Evolutionary conservation across 2,113 vertebrate species (phyloP).

Genomic region (Sprattus sprattus): DNA sequence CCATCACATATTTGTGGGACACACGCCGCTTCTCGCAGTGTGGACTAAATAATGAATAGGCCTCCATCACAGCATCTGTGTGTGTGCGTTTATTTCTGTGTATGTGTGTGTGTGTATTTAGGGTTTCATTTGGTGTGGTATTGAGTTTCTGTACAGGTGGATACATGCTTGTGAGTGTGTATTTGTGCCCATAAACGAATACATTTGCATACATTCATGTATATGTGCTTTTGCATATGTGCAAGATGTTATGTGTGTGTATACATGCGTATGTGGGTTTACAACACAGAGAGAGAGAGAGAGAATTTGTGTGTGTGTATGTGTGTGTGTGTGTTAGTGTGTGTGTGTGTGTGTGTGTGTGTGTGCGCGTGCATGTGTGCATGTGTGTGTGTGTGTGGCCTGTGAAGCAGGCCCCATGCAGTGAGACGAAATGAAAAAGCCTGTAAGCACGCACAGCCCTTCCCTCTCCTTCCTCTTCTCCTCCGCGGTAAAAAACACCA

Average conservation of each 20-base stretch:
- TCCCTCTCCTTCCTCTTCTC: no score
- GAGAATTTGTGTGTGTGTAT: no score
- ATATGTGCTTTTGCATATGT: neutral
- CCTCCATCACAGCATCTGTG: neutral
- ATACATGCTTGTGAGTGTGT: neutral
- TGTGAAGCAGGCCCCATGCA: neutral
- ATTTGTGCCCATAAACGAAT: neutral
- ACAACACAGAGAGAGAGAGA: neutral
- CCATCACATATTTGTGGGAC: conserved; percentile 45
- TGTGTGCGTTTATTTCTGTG: neutral
- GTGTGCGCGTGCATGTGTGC: neutral
- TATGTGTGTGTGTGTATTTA: neutral
- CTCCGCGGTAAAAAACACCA: neutral
- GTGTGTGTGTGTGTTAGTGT: neutral
- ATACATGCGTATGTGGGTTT: neutral
- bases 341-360: no score
- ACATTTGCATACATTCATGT: neutral
- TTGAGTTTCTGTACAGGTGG: neutral
- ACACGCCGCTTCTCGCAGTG: conserved; percentile 28
- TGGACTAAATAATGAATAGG: conserved; percentile 42
- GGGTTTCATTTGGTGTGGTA: neutral
- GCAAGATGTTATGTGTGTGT: neutral
- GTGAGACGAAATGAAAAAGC: neutral
- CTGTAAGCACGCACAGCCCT: neutral
- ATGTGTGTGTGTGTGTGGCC: neutral